Percentiles rank a stretch among this genome's conserved stretches.
These are phyloP conservation scores for Sminthurides bifidus DNA, from an alignment of 1,140 invertebrate species.

Conservation along the genomic window DNA sequence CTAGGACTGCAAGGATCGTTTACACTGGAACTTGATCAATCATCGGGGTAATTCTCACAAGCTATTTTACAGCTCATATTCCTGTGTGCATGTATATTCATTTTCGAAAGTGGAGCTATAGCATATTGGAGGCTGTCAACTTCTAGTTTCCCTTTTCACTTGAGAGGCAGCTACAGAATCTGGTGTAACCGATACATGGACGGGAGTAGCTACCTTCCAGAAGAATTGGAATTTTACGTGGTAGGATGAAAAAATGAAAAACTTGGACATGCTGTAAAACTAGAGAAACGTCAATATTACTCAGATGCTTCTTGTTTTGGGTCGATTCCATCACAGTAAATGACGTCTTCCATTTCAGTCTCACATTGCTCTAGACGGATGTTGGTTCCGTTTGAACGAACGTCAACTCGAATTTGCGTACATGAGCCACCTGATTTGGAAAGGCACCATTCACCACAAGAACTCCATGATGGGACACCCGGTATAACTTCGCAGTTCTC, in stretches of 20 bases:
- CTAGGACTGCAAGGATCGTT: too few species aligned
- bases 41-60: too few species aligned
- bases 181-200: background rate
- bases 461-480: background rate
- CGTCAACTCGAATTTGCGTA: slow-evolving; percentile 52
- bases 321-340: slow-evolving; percentile 75
- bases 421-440: slow-evolving; percentile 3
- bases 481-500: background rate
- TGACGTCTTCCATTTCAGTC: slow-evolving; percentile 56
- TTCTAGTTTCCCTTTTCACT: too few species aligned
- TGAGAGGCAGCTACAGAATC: too few species aligned
- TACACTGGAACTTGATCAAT: too few species aligned
- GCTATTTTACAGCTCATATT: too few species aligned
- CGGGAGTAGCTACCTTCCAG: background rate
- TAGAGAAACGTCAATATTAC: background rate
- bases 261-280: background rate
- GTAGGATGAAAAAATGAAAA: background rate
- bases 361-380: slow-evolving; percentile 66
- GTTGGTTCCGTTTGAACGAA: slow-evolving; percentile 64
- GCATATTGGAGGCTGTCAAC: too few species aligned
- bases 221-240: background rate
- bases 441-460: slow-evolving; percentile 8
- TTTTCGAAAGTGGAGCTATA: too few species aligned
- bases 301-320: slow-evolving; percentile 54
- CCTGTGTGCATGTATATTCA: too few species aligned